Percentiles rank a stretch among this genome's conserved stretches.
phyloP scores from a whole-genome alignment of 2,113 vertebrate species.

The human (Homo sapiens) region GRCh38 chr18:7305501-7306000 shows the following conservation, averaged over 20 bases:
- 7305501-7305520: neutral
- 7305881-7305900: neutral
- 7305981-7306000: neutral
- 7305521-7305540: neutral
- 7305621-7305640: neutral
- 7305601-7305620: neutral
- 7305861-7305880: neutral
- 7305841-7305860: neutral
- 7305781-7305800: neutral
- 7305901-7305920: neutral
- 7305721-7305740: neutral
- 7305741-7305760: neutral
- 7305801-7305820: neutral
- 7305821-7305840: neutral
- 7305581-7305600: neutral
- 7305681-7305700: rapidly evolving
- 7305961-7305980: neutral
- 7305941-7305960: neutral
- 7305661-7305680: neutral
- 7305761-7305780: neutral
- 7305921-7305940: neutral
- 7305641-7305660: neutral
- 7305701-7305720: rapidly evolving
- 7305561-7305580: neutral
- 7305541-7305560: neutral